Percentiles rank a stretch among this genome's conserved stretches.
Conservation (phyloP, 2,888 invertebrate genomes). For the Heteromurus nitidus region DNA sequence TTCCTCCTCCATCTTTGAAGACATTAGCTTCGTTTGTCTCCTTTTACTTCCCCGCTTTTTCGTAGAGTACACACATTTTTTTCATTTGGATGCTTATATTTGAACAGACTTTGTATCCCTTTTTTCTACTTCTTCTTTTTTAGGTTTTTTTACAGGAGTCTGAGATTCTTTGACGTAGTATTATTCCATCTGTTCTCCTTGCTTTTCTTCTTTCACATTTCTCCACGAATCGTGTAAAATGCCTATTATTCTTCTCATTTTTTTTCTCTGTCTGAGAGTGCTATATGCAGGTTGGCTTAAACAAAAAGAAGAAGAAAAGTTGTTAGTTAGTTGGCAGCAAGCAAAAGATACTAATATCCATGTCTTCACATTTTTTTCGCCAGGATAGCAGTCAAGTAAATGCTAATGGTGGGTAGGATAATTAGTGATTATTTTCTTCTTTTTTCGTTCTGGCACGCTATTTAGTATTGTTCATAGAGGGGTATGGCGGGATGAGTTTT, state of each 20-base stretch:
- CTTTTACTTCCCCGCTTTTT: slow-evolving; percentile 39
- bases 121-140: not conserved
- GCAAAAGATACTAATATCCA: slow-evolving; percentile 10
- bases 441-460: slow-evolving; percentile 35
- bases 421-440: slow-evolving; percentile 68
- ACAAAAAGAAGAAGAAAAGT: slow-evolving; percentile 1
- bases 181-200: slow-evolving; percentile 47
- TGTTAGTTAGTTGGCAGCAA: slow-evolving; percentile 38
- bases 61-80: slow-evolving; percentile 28
- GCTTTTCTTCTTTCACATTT: slow-evolving; percentile 25
- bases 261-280: too few relatives aligned
- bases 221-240: slow-evolving; percentile 45
- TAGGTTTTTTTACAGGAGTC: slow-evolving; percentile 4
- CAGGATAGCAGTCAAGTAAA: slow-evolving; percentile 10
- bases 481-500: too few relatives aligned
- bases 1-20: slow-evolving; percentile 56
- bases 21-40: slow-evolving; percentile 70
- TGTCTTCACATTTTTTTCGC: not conserved
- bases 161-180: slow-evolving; percentile 30
- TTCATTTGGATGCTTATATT: slow-evolving; percentile 5
- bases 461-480: slow-evolving; percentile 14
- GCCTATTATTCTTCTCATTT: slow-evolving; percentile 49
- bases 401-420: slow-evolving; percentile 65
- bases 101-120: slow-evolving; percentile 9
- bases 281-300: too few relatives aligned